Percentiles rank a stretch among this genome's conserved stretches.
These are phyloP conservation scores for Ptilodon capucinus DNA, from an alignment of 2,888 invertebrate species.

Conservation along the genomic window DNA sequence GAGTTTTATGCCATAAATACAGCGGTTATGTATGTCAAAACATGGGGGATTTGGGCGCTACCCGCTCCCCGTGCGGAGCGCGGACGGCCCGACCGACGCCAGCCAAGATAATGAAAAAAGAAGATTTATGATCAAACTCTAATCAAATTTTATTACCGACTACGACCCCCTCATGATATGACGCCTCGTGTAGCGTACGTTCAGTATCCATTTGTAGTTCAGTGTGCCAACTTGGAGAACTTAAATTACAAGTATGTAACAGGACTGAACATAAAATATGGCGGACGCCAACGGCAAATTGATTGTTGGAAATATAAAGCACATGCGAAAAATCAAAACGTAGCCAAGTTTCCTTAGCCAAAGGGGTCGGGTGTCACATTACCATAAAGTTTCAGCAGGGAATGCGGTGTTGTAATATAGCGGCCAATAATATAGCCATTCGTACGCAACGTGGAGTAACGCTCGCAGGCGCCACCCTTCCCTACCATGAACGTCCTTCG, in stretches of 20 bases:
- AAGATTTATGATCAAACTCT: slow-evolving; percentile 79
- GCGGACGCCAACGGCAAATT: background rate
- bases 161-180: slow-evolving; percentile 61
- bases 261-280: background rate
- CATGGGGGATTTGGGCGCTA: slow-evolving; percentile 73
- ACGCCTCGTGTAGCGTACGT: slow-evolving; percentile 46
- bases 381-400: slow-evolving; percentile 69
- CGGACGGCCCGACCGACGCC: slow-evolving; percentile 57
- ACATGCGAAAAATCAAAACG: slow-evolving; percentile 44
- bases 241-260: background rate
- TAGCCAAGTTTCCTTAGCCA: slow-evolving; percentile 69
- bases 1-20: slow-evolving; percentile 74
- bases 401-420: slow-evolving; percentile 72
- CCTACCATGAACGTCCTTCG: slow-evolving; percentile 59
- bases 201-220: slow-evolving; percentile 56
- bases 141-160: slow-evolving; percentile 79
- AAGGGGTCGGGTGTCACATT: slow-evolving; percentile 68
- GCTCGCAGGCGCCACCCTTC: slow-evolving; percentile 45
- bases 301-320: slow-evolving; percentile 27
- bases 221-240: slow-evolving; percentile 33
- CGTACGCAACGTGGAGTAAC: slow-evolving; percentile 65
- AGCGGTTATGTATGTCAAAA: slow-evolving; percentile 77
- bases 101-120: slow-evolving; percentile 76
- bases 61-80: slow-evolving; percentile 44
- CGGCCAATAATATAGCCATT: slow-evolving; percentile 66